Base-by-base conservation (phyloP, 2,113 vertebrate genomes). In the Nematolebias whitei region DNA sequence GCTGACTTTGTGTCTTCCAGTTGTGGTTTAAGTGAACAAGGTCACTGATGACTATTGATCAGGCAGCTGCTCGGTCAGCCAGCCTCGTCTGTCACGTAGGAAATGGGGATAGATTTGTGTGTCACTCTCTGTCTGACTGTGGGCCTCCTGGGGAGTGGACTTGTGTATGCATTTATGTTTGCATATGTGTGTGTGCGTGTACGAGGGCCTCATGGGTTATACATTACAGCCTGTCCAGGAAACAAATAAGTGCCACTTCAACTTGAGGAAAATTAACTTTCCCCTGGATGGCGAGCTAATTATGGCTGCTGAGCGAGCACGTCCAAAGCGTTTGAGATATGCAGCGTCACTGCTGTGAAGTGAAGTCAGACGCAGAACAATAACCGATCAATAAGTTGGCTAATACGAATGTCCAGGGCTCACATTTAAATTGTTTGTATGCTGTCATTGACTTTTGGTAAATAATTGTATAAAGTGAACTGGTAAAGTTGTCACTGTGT, bases 11-110 rank as follows among this genome's bases (percentile, higher is more conserved):
- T 79, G 80, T 76, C 74, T 86, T 79, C 66, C 76, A 82, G 67
- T 74, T 85, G 75, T 61, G 53, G 55, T 74, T 86, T 72, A 85
- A 87, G 82, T 82, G 78, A 79, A 79, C 62, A 80, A 86, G 85
- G 89, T 91, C 89, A 89, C 76, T 92, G 90, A 92, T 91, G 87
- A 89, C 79, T 91, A 93, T 92, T 85, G 91, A 93, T 92, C 88
- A 83, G 84, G 78, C 65, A 39, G 80, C 77, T 78, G 87, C 90
- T 91, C 87, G 71, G 79, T 71, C 77, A 68, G 85, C 63, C 68
- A 32, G 74, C 60, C 56, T 51, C 52, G 61, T 80, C 78, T 82
- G 80, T 91, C 85, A 87, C 80, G 71, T 65, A 26, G 75, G 67
- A 64, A 81, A 80, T 50, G 58, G 76, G 81, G 76, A 90, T 88